Conservation (phyloP, 2,113 vertebrate genomes). For the Thamnophis sirtalis region DNA sequence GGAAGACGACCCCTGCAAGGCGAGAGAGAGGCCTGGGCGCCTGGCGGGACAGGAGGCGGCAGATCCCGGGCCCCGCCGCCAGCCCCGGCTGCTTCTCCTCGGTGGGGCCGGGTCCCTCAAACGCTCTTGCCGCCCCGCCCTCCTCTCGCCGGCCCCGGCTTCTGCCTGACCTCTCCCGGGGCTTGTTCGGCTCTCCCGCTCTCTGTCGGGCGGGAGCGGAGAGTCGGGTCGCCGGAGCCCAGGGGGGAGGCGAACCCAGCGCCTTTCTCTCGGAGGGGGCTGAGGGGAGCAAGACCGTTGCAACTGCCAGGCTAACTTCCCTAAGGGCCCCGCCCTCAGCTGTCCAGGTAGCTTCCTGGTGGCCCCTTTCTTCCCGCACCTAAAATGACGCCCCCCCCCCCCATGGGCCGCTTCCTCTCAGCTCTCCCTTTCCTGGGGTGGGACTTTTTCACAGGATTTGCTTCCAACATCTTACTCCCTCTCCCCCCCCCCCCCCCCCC, state of each 20-base stretch:
- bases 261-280: neutral
- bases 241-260: neutral
- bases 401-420: neutral
- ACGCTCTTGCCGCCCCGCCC: neutral
- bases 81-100: too few relatives aligned
- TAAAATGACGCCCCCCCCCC: neutral
- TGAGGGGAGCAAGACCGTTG: neutral
- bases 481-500: too few relatives aligned
- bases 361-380: neutral
- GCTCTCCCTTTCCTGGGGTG: neutral
- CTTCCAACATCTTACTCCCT: too few relatives aligned
- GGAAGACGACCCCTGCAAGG: conserved; percentile 87
- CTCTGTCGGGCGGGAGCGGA: too few relatives aligned
- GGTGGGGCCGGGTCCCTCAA: too few relatives aligned
- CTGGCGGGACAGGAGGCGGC: neutral
- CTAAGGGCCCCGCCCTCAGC: neutral
- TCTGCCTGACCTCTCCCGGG: too few relatives aligned
- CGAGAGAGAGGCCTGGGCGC: neutral
- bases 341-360: neutral
- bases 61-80: too few relatives aligned
- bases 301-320: neutral
- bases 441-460: too few relatives aligned
- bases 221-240: neutral
- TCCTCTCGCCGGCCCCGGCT: neutral
- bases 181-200: neutral